phyloP scores from a whole-genome alignment of 2,888 invertebrate genomes.

The Trachelus tabidus region DNA sequence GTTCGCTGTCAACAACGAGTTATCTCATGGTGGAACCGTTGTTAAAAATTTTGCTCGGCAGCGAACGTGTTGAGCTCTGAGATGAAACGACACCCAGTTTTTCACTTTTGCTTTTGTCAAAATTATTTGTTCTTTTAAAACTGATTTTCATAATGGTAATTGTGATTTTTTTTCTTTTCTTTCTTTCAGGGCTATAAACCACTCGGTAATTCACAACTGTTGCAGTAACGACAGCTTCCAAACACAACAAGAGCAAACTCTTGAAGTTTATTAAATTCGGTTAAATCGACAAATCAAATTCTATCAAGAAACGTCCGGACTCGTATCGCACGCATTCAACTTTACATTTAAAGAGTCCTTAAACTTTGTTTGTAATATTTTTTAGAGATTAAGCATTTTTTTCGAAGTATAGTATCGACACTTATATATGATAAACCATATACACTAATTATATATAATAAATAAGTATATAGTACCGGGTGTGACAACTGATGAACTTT shows the following conservation, averaged over 20 bases:
- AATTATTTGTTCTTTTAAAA: neutral
- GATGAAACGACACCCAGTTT: neutral
- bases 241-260: neutral
- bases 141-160: neutral
- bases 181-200: conserved; percentile 57
- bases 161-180: neutral
- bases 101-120: neutral
- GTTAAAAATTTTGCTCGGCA: too few species aligned
- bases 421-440: neutral
- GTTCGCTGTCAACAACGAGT: too few species aligned
- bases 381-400: neutral
- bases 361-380: neutral
- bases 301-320: neutral
- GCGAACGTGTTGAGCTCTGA: neutral
- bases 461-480: neutral
- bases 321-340: neutral
- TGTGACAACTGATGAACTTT: neutral
- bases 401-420: neutral
- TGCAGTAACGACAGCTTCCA: neutral
- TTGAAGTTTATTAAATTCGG: neutral
- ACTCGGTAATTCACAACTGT: conserved; percentile 45
- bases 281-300: neutral
- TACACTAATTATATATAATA: neutral
- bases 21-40: too few species aligned
- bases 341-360: neutral